phyloP scores from a whole-genome alignment of 2,888 invertebrate genomes.

The Myathropa florea region DNA sequence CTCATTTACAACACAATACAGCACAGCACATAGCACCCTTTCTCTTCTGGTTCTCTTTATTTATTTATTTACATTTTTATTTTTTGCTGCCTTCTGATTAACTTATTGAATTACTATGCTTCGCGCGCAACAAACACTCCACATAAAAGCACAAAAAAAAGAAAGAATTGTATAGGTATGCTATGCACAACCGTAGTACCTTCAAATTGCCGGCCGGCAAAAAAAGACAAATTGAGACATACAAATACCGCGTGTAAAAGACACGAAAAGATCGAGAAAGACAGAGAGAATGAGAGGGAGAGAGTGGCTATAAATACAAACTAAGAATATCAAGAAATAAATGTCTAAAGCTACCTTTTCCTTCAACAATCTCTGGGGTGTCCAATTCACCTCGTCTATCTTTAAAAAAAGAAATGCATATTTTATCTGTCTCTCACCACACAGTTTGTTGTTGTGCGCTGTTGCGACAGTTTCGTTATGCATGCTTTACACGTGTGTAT shows the following conservation, averaged over 20 bases:
- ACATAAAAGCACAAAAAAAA: slow-evolving; percentile 14
- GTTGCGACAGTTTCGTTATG: slow-evolving; percentile 41
- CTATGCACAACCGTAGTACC: not conserved
- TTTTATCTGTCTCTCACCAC: slow-evolving; percentile 2
- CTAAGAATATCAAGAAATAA: slow-evolving; percentile 41
- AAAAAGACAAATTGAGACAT: slow-evolving; percentile 23
- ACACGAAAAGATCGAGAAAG: not conserved
- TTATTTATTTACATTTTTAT: slow-evolving; percentile 1
- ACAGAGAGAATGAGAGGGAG: not conserved
- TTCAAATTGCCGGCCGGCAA: slow-evolving; percentile 61
- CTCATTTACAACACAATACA: slow-evolving; percentile 40
- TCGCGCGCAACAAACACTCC: slow-evolving; percentile 53
- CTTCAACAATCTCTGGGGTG: not conserved
- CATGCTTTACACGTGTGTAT: slow-evolving; percentile 53
- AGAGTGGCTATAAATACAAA: slow-evolving; percentile 16
- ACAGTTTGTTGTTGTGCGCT: not conserved
- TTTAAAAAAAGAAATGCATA: slow-evolving; percentile 35
- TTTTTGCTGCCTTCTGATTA: not conserved
- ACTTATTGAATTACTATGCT: slow-evolving; percentile 52
- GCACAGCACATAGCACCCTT: slow-evolving; percentile 15
- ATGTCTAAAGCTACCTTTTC: not conserved
- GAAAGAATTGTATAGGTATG: slow-evolving; percentile 2
- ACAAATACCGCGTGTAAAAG: slow-evolving; percentile 32
- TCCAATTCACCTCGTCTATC: not conserved
- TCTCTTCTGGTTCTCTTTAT: slow-evolving; percentile 37